Conservation (phyloP, 2,113 vertebrate genomes). For the Sturnira hondurensis region DNA sequence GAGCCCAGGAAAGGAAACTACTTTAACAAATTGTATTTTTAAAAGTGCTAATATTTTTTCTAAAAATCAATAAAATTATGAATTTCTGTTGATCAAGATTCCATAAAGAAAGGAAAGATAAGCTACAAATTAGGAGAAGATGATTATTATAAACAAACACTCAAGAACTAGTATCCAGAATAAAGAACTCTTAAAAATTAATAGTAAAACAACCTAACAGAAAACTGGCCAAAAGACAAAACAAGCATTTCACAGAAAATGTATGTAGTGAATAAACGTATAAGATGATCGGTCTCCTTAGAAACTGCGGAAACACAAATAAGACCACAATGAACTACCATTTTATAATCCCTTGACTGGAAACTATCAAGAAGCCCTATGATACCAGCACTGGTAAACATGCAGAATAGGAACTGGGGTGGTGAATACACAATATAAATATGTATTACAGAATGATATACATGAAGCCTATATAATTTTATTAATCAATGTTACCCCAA, state of each 20-base stretch:
- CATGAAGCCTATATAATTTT: not conserved
- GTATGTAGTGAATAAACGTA: not conserved
- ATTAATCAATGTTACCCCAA: not conserved
- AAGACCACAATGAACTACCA: not conserved
- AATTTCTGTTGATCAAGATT: not conserved
- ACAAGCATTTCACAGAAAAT: not conserved
- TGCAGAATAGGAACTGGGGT: not conserved
- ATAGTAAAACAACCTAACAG: not conserved
- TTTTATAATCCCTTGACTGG: not conserved
- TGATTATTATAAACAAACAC: not conserved
- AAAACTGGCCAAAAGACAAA: slow-evolving; percentile 3
- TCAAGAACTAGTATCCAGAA: not conserved
- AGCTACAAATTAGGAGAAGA: not conserved
- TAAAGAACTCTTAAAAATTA: slow-evolving; percentile 32
- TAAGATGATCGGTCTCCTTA: not conserved
- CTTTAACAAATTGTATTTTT: not conserved
- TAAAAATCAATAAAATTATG: not conserved
- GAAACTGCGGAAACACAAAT: not conserved
- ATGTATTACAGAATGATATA: not conserved
- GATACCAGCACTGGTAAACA: not conserved
- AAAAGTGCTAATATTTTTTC: not conserved
- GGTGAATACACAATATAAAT: not conserved
- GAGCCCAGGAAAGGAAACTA: not conserved
- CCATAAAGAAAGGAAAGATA: not conserved
- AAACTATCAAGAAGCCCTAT: not conserved